phyloP scores from a whole-genome alignment of 2,113 vertebrate species.

The Syngnathus floridae region DNA sequence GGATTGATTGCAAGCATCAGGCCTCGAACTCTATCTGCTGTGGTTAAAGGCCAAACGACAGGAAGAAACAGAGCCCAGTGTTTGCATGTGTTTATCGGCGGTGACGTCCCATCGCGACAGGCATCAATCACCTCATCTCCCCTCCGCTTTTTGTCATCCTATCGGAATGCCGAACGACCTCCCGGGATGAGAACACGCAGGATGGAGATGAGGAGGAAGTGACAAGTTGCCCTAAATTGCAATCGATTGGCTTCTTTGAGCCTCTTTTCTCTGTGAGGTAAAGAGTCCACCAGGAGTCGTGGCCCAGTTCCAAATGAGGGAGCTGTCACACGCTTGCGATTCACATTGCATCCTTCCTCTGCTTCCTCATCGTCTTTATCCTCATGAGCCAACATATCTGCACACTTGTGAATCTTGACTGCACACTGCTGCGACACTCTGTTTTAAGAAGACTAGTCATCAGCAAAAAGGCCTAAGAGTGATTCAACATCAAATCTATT shows the following conservation, averaged over 20 bases:
- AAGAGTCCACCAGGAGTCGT: conserved; percentile 35
- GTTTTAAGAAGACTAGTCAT: not conserved
- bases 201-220: conserved; percentile 53
- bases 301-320: conserved; percentile 33
- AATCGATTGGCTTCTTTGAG: conserved; percentile 64
- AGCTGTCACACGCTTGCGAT: conserved; percentile 27
- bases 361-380: not conserved
- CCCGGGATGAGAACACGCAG: conserved; percentile 36
- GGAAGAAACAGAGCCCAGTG: conserved; percentile 7
- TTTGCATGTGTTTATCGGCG: conserved; percentile 41
- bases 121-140: conserved; percentile 42
- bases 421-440: not conserved
- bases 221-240: conserved; percentile 60
- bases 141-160: conserved; percentile 44
- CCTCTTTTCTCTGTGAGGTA: conserved; percentile 49
- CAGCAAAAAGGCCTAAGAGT: not conserved
- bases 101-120: conserved; percentile 29
- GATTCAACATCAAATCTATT: not conserved
- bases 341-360: conserved; percentile 23
- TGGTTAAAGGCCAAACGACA: conserved; percentile 1
- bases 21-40: not conserved
- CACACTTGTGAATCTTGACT: not conserved
- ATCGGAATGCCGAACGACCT: conserved; percentile 54
- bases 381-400: conserved; percentile 6
- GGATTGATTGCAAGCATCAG: conserved; percentile 4